Conservation (phyloP, 2,113 vertebrate species). For the Channa argus region DNA sequence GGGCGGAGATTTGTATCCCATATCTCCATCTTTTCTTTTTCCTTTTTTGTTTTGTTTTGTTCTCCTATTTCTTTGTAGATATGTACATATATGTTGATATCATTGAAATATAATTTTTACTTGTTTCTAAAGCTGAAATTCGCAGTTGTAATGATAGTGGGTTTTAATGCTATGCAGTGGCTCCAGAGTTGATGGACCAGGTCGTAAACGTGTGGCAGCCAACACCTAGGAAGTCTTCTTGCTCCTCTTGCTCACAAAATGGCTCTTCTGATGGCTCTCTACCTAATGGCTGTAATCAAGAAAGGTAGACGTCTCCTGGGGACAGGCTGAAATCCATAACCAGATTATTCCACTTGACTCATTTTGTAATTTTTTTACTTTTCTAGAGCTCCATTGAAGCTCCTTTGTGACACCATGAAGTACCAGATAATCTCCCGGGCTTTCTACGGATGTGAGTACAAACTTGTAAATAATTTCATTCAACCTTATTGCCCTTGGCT, state of each 20-base stretch:
- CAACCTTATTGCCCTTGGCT: not conserved
- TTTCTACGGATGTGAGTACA: conserved; percentile 96
- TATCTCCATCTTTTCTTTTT: conserved; percentile 37
- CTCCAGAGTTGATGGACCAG: conserved; percentile 93
- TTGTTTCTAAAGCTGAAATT: not conserved
- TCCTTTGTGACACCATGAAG: conserved; percentile 99
- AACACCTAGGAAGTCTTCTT: conserved; percentile 91
- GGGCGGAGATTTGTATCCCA: conserved; percentile 32
- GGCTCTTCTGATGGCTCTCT: conserved; percentile 89
- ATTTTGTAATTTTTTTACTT: conserved; percentile 29
- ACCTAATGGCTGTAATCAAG: conserved; percentile 92
- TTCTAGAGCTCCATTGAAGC: conserved; percentile 92
- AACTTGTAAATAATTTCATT: not conserved
- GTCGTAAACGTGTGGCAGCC: conserved; percentile 92
- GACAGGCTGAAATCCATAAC: not conserved
- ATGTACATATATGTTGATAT: conserved; percentile 1
- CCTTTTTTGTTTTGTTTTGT: conserved; percentile 11
- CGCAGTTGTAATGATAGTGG: conserved; percentile 4
- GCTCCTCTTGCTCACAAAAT: conserved; percentile 93
- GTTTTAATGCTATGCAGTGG: conserved; percentile 69
- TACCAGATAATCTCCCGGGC: conserved; percentile 98
- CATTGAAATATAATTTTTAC: conserved; percentile 8
- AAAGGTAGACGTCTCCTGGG: conserved; percentile 82
- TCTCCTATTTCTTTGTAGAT: conserved; percentile 18
- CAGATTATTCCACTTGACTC: conserved; percentile 14